Evolutionary conservation across 2,888 invertebrate species (phyloP).

Genomic region (Bhutanitis thaidina): DNA sequence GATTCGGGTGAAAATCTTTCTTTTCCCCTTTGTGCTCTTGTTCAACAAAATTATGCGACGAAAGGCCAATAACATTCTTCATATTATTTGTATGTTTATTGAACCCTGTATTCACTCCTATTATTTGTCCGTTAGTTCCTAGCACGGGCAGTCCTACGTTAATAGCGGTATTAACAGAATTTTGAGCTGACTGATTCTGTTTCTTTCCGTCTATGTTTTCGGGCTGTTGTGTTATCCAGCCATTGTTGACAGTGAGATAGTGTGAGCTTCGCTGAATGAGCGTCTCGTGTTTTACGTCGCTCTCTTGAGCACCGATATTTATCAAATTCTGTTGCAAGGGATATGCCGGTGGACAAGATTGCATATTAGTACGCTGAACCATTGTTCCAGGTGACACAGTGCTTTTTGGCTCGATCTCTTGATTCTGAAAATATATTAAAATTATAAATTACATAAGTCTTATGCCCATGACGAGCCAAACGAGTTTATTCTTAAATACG

Average conservation of each 20-base stretch:
- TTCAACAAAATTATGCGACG: slow-evolving; percentile 38
- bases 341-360: slow-evolving; percentile 41
- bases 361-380: slow-evolving; percentile 42
- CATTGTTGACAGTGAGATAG: slow-evolving; percentile 70
- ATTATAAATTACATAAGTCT: no score
- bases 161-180: slow-evolving; percentile 36
- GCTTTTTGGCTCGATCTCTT: slow-evolving; percentile 52
- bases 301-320: slow-evolving; percentile 42
- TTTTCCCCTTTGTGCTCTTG: slow-evolving; percentile 54
- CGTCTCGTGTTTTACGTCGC: slow-evolving; percentile 56
- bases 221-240: slow-evolving; percentile 69
- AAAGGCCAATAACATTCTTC: slow-evolving; percentile 41
- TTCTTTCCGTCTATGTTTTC: slow-evolving; percentile 56
- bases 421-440: slow-evolving; percentile 43
- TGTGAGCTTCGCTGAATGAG: slow-evolving; percentile 65
- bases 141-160: slow-evolving; percentile 66
- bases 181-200: slow-evolving; percentile 33
- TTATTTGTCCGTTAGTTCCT: slow-evolving; percentile 81
- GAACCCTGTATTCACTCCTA: slow-evolving; percentile 75
- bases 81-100: slow-evolving; percentile 47
- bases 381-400: slow-evolving; percentile 47
- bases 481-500: no score
- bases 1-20: slow-evolving; percentile 38
- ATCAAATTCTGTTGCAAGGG: slow-evolving; percentile 43
- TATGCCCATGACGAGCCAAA: no score